Evolutionary conservation across 1,140 invertebrate species (phyloP).

Genomic region (Bombus superbus): DNA sequence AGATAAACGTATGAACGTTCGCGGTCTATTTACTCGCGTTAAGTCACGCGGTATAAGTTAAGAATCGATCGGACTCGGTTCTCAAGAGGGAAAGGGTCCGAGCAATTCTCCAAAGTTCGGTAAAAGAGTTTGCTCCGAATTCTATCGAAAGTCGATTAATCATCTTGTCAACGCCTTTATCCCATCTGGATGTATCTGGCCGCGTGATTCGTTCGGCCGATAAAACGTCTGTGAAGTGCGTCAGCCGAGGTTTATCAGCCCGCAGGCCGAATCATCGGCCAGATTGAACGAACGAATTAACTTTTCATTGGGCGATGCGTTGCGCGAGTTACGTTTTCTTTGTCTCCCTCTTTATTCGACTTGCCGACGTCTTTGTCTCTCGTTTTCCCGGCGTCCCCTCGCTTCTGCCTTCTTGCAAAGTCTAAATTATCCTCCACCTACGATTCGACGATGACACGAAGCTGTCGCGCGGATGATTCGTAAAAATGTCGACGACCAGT

Average conservation of each 20-base stretch:
- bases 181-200: neutral
- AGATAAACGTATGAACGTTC: neutral
- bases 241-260: slow-evolving; percentile 45
- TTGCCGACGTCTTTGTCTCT: neutral
- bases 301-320: slow-evolving; percentile 59
- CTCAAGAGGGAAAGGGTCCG: no score
- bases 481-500: neutral
- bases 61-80: neutral
- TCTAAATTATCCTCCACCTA: neutral
- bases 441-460: neutral
- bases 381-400: slow-evolving; percentile 11
- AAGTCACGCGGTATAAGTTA: neutral
- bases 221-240: slow-evolving; percentile 18
- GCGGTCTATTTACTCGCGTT: neutral
- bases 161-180: slow-evolving; percentile 8
- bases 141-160: slow-evolving; percentile 21
- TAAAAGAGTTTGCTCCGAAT: neutral
- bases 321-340: slow-evolving; percentile 15
- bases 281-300: slow-evolving; percentile 69
- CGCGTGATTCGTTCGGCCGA: neutral
- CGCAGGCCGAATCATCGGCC: slow-evolving; percentile 35
- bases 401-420: neutral
- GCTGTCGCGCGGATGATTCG: no score
- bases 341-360: neutral
- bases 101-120: neutral